Evolutionary conservation across 1,140 invertebrate genomes (phyloP), one percentile per base, ranked within the genome.

Genomic region (Caerostris extrusa): DNA sequence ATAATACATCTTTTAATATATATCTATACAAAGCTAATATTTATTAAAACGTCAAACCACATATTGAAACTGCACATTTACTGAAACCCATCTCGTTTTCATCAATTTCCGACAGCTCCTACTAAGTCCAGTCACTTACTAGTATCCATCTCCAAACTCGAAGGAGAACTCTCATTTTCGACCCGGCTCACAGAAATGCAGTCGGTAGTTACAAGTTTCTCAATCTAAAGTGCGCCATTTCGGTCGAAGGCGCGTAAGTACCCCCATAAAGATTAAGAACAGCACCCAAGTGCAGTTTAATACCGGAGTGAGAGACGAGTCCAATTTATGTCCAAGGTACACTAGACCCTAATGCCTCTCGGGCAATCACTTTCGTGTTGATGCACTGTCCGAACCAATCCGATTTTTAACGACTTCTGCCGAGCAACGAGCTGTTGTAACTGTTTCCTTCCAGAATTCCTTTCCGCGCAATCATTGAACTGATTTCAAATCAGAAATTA

Each of bases 211-310:
- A 10, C 34, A 77, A 12, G 53, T 77, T 50, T 64, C 14, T 5
- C 61, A 10, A 53, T 77, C 71, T 53, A 77, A 77, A 77, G 19
- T 50, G 71, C 71, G 71, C 34, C 8, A 50, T 77, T 77, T 77
- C 53, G 34, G 34, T 34, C 34, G 6, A 34, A 50, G 14, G 34
- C 53, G 50, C 53, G 71, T 77, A 77, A 77, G 71, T 77, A 12
- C 34, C 71, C 71, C 71, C 71, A 77, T 77, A 77, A 77, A 77
- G 71, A 77, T 77, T 77, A 77, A 34, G 71, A 77, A 77, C 50
- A 77, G 5, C 19, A 34, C 34, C 12, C 50, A 8, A 53, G 50
- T 2, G 34, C 19, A 77, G 19, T 50, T 77, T 50, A 77, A 77
- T 77, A 14, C 71, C 71, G 34, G 10, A 77, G 71, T 50, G 34